Base-by-base conservation (phyloP, 2,113 vertebrate species). In the Budorcas taxicolor region DNA sequence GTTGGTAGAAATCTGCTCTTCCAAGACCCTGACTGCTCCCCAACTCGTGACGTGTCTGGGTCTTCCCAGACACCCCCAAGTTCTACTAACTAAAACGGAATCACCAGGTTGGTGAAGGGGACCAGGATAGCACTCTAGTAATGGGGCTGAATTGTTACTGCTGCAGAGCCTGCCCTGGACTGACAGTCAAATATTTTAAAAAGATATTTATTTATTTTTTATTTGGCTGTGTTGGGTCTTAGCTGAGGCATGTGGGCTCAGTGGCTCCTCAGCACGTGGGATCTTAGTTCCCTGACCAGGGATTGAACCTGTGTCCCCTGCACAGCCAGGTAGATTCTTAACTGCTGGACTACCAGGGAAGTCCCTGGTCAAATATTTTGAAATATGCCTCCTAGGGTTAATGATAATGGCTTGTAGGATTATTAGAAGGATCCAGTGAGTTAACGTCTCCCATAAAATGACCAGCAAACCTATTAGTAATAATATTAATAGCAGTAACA, bases 41-140 rank as follows among this genome's bases (percentile, higher is more conserved):
- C 50, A 81, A 47, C 29, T 31, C 0, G 0, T 23, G 50, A 25
- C 6, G 3, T 25, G 47, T 83, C 45, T 36, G 45, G 33, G 40
- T 29, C 60, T 14, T 36, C 89, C 25, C n/a, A 80, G 84, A 78
- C 45, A 55, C 5, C 52, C 5, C 10, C 29, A 7, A 8, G 11
- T 78, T 53, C 90, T 27, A 31, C 88, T n/a, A 33, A 45, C 25
- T 53, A 16, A 57, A 52, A 89, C 31, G 23, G 53, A 27, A 33
- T 10, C 40, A 1, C 40, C 12, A 8, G 14, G 29, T 36, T n/a
- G 8, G 12, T 21, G 17, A 71, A 64, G 60, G 53, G 80, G 13
- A 21, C 27, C 27, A 31, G 50, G 31, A 15, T 0, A 13, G 4
- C 1, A 0, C 60, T 15, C 33, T 36, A 19, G 53, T 27, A 27